Conservation (phyloP, 2,797 vertebrate species). For the Onychomys arenicola region DNA sequence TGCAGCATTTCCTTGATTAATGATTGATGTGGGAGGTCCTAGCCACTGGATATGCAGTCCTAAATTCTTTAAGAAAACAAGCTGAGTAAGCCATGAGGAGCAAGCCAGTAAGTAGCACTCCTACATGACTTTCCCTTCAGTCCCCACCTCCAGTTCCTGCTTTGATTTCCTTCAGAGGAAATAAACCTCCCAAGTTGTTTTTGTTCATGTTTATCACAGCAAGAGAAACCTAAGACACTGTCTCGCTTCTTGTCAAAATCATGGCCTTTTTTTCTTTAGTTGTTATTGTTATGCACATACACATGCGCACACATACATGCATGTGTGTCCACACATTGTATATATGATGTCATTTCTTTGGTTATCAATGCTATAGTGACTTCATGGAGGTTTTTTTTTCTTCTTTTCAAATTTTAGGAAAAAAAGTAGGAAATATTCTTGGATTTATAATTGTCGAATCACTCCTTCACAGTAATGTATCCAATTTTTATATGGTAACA, state of each 20-base stretch:
- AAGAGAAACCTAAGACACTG: not conserved
- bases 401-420: not conserved
- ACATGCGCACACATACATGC: not conserved
- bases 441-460: constrained; percentile 1
- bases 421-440: not conserved
- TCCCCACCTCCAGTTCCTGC: not conserved
- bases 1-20: not conserved
- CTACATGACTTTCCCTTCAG: not conserved
- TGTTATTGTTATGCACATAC: not conserved
- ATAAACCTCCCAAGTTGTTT: not conserved
- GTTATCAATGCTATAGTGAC: not conserved
- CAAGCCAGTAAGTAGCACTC: not conserved
- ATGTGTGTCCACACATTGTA: not conserved
- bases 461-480: not conserved
- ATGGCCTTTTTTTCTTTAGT: not conserved
- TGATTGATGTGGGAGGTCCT: not conserved
- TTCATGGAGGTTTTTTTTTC: not conserved
- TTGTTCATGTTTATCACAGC: not conserved
- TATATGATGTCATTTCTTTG: not conserved
- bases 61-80: not conserved
- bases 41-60: too few species aligned
- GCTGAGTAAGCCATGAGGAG: not conserved
- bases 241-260: not conserved
- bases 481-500: not conserved
- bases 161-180: not conserved